Evolutionary conservation across 64 coral and sea anemone species (phyloP), one percentile per base, ranked within the genome.

Genomic region (Montipora cactus): DNA sequence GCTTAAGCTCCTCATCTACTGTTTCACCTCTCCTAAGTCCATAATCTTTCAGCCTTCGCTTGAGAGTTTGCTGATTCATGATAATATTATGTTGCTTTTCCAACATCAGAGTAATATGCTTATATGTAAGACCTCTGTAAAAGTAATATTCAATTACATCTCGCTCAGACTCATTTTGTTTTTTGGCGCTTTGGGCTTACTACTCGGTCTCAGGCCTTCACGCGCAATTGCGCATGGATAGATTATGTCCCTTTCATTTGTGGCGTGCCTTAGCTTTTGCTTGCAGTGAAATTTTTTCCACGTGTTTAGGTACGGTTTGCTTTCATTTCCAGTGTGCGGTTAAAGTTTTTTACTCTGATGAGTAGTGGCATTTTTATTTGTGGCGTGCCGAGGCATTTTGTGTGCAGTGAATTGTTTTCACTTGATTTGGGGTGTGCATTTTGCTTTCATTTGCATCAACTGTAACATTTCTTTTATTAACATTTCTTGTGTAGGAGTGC

Each of bases 171-270:
- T 23, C 71, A 64, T 64, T 64, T 64, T 64, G 59, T 64, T 64
- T 64, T 64, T 64, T 64, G 59, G 59, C 59, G 0, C 59, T 64
- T 64, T 64, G 8, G 0, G 13, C 79, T 37, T 14, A 12, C 59
- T 64, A 64, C 79, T 88, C 6, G 74, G 74, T 78, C 18, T 78
- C 87, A 89, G 74, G 87, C 87, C 74, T 78, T 78, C 73, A 21
- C 74, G 59, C 44, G 19, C n/a, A 83, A 67, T 67, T 83, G 81
- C 81, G 25, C 81, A 68, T 25, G 49, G 51, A 80, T 76, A 76
- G 20, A 21, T 71, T 71, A 21, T 81, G 19, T 12, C 21, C 49
- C 21, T 57, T 59, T 23, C 57, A 23, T 59, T 51, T 59, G 79
- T 48, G 49, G 49, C 19, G 47, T 59, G 57, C 79, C 21, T 50